Conservation (phyloP, 1,140 invertebrate genomes). For the Magallana ariakensis region DNA sequence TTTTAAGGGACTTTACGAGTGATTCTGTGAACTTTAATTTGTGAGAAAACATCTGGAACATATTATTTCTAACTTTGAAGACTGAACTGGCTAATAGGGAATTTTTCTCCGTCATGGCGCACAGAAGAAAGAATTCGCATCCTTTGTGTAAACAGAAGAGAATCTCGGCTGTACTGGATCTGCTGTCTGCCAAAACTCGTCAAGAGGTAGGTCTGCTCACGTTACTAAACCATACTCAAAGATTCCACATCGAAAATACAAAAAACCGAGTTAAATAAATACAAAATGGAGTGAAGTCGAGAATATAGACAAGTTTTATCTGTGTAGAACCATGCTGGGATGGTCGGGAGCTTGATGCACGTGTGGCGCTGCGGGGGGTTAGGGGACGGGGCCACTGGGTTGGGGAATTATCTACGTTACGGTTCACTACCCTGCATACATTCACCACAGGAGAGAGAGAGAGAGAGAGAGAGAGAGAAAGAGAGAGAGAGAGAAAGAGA, state of each 20-base stretch:
- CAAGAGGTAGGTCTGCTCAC: constrained; percentile 49
- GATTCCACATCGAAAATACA: too few species aligned
- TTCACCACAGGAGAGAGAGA: background rate
- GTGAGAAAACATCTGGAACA: background rate
- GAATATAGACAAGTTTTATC: background rate
- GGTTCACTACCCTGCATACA: background rate
- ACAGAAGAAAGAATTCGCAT: constrained; percentile 64
- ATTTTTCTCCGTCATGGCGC: constrained; percentile 51
- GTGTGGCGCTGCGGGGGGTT: constrained; percentile 1
- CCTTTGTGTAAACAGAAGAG: constrained; percentile 62
- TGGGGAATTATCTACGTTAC: background rate
- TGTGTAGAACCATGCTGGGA: too few species aligned
- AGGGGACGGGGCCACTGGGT: background rate
- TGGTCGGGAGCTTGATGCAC: background rate
- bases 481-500: constrained; percentile 13
- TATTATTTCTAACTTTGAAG: constrained; percentile 1
- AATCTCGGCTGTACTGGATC: constrained; percentile 50
- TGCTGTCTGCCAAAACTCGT: constrained; percentile 48
- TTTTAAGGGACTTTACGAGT: background rate
- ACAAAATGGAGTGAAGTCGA: background rate
- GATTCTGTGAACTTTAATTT: background rate
- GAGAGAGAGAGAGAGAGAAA: constrained; percentile 28
- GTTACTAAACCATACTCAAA: background rate
- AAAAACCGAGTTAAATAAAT: background rate
- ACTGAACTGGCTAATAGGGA: background rate